phyloP scores from a whole-genome alignment of 2,888 invertebrate genomes.

The Stegana nigrithorax region DNA sequence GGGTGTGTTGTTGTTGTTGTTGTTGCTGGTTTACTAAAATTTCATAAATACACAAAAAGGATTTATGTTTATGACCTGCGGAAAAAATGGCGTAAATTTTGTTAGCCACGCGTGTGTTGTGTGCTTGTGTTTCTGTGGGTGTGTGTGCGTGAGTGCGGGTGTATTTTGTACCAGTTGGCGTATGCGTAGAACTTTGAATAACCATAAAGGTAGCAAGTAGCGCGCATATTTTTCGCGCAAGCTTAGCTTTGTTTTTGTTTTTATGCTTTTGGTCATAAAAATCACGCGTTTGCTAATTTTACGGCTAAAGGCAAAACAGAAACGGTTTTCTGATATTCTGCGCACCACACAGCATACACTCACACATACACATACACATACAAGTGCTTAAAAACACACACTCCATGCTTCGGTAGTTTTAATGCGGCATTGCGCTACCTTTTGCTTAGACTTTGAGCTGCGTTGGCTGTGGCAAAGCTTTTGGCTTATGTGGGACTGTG shows the following conservation, averaged over 20 bases:
- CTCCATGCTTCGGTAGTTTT: too few relatives aligned
- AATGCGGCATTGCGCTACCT: too few relatives aligned
- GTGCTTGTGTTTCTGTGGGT: too few relatives aligned
- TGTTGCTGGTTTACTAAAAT: neutral
- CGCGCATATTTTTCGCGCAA: neutral
- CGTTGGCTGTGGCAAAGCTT: too few relatives aligned
- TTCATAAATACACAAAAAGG: slow-evolving; percentile 5
- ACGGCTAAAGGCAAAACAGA: slow-evolving; percentile 14
- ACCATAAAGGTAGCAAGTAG: slow-evolving; percentile 5
- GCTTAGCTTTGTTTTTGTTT: neutral
- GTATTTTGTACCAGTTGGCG: neutral
- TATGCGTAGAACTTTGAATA: neutral
- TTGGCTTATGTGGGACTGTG: too few relatives aligned
- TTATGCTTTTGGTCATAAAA: slow-evolving; percentile 13
- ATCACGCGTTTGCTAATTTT: slow-evolving; percentile 23
- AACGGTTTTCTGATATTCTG: slow-evolving; percentile 16
- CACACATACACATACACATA: too few relatives aligned
- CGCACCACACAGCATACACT: too few relatives aligned
- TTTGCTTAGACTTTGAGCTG: too few relatives aligned
- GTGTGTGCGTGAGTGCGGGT: too few relatives aligned
- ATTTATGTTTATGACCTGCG: slow-evolving; percentile 9
- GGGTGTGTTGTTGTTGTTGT: neutral
- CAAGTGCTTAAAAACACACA: too few relatives aligned
- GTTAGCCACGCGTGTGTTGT: neutral
- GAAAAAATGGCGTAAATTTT: neutral